A percentile compares a stretch with the other conserved stretches of the same genome.
phyloP scores from a whole-genome alignment of 2,797 vertebrate genomes.

The Catharus ustulatus region DNA sequence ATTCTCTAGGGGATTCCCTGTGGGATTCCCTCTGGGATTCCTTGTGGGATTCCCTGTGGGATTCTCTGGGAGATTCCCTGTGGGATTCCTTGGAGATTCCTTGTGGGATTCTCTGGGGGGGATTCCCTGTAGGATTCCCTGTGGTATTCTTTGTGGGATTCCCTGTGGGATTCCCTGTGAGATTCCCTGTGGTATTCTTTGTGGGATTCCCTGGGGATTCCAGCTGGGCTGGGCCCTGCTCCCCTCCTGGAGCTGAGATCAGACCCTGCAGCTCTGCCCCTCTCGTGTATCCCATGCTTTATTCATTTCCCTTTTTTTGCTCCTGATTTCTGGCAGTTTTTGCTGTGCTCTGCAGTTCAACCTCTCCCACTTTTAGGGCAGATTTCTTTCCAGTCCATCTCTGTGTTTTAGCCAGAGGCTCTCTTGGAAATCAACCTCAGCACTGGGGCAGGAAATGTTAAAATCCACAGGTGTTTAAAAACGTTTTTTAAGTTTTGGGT shows the following conservation, averaged over 20 bases:
- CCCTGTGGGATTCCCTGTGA: neutral
- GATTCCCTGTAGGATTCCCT: too few relatives aligned
- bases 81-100: too few relatives aligned
- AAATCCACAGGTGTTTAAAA: neutral
- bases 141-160: neutral
- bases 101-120: too few relatives aligned
- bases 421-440: neutral
- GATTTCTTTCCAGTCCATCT: slow-evolving; percentile 46
- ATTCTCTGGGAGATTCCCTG: too few relatives aligned
- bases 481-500: neutral
- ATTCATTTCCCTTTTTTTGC: neutral
- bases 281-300: neutral
- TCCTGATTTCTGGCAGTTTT: neutral
- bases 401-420: slow-evolving; percentile 2
- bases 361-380: neutral
- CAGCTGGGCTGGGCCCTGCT: neutral
- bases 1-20: too few relatives aligned
- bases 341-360: neutral
- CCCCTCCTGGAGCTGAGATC: neutral
- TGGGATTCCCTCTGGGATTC: too few relatives aligned
- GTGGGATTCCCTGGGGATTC: neutral
- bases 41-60: too few relatives aligned
- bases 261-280: neutral
- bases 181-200: too few relatives aligned
- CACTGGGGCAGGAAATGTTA: neutral